phyloP scores from a whole-genome alignment of 2,797 vertebrate genomes.

The Sylvia borin region DNA sequence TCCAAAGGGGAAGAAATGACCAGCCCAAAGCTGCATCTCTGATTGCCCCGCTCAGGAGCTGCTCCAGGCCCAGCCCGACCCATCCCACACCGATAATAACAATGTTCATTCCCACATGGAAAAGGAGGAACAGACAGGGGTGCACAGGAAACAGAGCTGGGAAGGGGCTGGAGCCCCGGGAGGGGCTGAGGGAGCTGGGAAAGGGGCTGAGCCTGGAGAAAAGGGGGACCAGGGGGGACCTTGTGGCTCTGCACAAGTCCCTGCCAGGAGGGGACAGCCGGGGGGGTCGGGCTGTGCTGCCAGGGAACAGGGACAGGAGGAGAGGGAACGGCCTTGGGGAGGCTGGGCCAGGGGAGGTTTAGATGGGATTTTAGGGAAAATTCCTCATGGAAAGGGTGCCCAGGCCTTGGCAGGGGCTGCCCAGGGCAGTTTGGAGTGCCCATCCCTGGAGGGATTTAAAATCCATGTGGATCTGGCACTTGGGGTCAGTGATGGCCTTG shows the following conservation, averaged over 20 bases:
- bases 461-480: rapidly evolving
- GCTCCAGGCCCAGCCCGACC: not conserved
- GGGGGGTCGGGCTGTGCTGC: not conserved
- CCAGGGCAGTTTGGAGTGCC: not conserved
- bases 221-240: not conserved
- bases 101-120: rapidly evolving
- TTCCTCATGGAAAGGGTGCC: not conserved
- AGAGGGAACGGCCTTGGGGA: not conserved
- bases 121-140: not conserved
- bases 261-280: not conserved
- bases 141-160: not conserved
- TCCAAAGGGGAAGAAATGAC: rapidly evolving
- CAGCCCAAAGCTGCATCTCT: not conserved
- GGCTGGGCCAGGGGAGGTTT: not conserved
- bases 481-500: not conserved
- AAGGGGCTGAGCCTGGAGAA: not conserved
- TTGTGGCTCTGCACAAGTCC: not conserved
- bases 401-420: not conserved
- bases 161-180: not conserved
- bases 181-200: not conserved
- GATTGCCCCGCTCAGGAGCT: not conserved
- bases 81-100: rapidly evolving
- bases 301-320: not conserved
- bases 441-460: rapidly evolving
- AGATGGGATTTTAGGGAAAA: not conserved